These are phyloP conservation scores for Tachuris rubrigastra DNA, from an alignment of 2,113 vertebrate species.

Conservation along the genomic window DNA sequence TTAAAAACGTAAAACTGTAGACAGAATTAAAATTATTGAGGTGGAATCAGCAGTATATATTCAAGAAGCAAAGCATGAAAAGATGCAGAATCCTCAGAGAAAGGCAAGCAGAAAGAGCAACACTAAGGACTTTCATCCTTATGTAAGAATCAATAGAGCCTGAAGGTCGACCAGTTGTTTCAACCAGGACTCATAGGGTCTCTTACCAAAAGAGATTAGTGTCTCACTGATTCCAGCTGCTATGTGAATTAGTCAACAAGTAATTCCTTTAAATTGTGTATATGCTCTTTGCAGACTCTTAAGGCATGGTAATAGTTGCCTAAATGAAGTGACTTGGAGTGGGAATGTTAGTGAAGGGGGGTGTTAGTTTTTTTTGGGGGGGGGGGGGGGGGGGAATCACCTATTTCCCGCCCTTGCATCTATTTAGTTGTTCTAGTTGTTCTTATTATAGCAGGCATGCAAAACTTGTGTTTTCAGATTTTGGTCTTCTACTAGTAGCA, in stretches of 20 bases:
- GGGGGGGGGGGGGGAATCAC: too few species aligned
- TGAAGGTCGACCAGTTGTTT: too few species aligned
- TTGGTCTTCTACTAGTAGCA: neutral
- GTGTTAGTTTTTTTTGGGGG: too few species aligned
- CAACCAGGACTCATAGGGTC: neutral
- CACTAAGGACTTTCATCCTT: neutral
- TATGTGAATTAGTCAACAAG: neutral
- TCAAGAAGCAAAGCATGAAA: neutral
- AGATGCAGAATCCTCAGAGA: neutral
- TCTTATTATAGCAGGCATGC: neutral
- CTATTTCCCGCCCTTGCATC: neutral
- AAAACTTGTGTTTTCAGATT: neutral
- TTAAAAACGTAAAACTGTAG: neutral
- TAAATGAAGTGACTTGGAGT: neutral
- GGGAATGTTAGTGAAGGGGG: neutral
- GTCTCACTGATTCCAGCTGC: neutral
- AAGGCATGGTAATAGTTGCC: neutral
- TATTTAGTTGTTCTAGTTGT: neutral
- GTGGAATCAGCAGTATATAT: too few species aligned
- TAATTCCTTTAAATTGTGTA: neutral
- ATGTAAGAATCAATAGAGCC: neutral
- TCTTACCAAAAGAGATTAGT: neutral
- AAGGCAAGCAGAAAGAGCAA: neutral
- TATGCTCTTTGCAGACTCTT: neutral
- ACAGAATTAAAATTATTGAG: neutral